These are phyloP conservation scores for Tiliqua scincoides DNA, from an alignment of 2,113 vertebrate genomes.

Conservation along the genomic window DNA sequence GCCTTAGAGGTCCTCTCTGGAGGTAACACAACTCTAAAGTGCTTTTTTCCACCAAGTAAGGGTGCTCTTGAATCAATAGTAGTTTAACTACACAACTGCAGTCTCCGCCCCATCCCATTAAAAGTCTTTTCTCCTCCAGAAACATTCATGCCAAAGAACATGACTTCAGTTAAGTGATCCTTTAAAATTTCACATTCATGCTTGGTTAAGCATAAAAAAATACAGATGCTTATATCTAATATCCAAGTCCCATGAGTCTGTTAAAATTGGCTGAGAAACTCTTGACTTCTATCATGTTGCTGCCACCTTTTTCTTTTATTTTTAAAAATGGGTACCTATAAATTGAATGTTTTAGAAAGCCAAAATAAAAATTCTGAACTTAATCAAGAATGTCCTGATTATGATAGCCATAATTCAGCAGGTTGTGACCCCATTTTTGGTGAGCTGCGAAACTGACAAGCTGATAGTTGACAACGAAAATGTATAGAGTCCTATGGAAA, in stretches of 20 bases:
- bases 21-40: neutral
- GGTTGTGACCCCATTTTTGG: too few relatives aligned
- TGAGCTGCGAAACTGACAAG: too few relatives aligned
- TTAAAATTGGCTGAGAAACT: neutral
- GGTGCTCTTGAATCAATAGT: neutral
- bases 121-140: neutral
- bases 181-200: conserved; percentile 14
- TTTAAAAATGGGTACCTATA: neutral
- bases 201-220: neutral
- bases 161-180: neutral
- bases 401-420: neutral
- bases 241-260: neutral
- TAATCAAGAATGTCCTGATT: neutral
- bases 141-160: neutral
- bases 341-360: neutral
- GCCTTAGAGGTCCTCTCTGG: neutral
- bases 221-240: neutral
- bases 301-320: neutral
- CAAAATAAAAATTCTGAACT: neutral
- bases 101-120: neutral
- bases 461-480: too few relatives aligned
- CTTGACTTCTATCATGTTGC: neutral
- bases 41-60: neutral
- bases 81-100: neutral
- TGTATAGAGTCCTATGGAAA: too few relatives aligned